phyloP scores from a whole-genome alignment of 1,140 invertebrate species.

The Fopius arisanus region DNA sequence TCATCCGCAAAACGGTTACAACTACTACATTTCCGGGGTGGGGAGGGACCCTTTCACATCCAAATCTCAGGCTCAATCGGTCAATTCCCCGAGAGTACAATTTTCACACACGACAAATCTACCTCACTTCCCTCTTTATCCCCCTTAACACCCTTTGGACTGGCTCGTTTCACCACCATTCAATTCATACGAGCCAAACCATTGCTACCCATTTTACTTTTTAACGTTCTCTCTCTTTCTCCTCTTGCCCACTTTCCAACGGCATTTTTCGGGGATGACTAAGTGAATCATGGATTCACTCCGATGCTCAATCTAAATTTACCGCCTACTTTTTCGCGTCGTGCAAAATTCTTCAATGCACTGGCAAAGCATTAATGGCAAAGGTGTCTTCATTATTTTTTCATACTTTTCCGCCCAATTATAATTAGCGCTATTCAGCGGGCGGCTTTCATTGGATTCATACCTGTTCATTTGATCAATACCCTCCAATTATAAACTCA shows the following conservation, averaged over 20 bases:
- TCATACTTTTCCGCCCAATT: too few relatives aligned
- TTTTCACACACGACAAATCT: constrained; percentile 5
- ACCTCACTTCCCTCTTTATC: not conserved
- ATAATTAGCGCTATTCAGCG: too few relatives aligned
- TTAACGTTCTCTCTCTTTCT: not conserved
- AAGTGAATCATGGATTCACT: not conserved
- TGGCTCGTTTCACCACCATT: not conserved
- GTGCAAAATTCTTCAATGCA: too few relatives aligned
- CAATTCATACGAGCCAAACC: not conserved
- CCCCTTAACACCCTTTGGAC: not conserved
- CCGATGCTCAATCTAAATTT: constrained; percentile 1
- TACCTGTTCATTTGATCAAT: too few relatives aligned
- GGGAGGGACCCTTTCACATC: not conserved
- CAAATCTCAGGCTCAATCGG: not conserved
- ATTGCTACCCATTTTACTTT: not conserved
- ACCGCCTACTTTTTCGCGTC: not conserved
- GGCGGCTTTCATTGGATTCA: too few relatives aligned
- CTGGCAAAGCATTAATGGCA: too few relatives aligned
- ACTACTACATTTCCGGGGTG: constrained; percentile 5
- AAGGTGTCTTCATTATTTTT: too few relatives aligned
- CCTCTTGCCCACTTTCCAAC: not conserved
- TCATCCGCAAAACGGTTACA: not conserved
- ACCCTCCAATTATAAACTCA: not conserved
- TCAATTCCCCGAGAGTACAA: not conserved
- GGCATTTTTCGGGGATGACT: constrained; percentile 3